Evolutionary conservation across 2,888 invertebrate species (phyloP), one percentile per base, ranked within the genome.

Genomic region (Acronicta alni): DNA sequence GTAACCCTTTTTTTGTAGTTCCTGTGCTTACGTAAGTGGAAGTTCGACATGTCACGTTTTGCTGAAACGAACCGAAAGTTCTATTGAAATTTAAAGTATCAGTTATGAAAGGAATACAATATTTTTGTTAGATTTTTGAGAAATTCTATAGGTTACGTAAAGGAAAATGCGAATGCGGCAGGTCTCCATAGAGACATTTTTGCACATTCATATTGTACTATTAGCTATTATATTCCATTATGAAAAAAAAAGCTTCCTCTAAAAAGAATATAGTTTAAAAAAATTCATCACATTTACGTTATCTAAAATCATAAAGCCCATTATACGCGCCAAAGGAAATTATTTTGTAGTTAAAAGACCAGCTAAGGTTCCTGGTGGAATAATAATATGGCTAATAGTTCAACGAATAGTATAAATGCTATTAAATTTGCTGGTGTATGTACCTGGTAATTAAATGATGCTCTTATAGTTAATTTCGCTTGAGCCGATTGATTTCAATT

Each of bases 101-200:
- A 52, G 58, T 48, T 62, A 52, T 63, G 51, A 62, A 61, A 62
- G 32, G 48, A 72, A 60, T 46, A 62, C 53, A 59, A 65, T 69
- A 52, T 59, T 54, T 60, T 51, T 51, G 35, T 58, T 52, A 35
- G 39, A n/a, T n/a, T n/a, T n/a, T n/a, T n/a, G n/a, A n/a, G n/a
- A n/a, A 54, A 52, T 59, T 48, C 26, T 67, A 47, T 59, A 48
- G 46, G 51, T 51, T 69, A 23, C 39, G 18, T 15, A 42, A 63
- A 60, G 43, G 30, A 57, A 49, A 54, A 43, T n/a, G 30, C 14
- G 26, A 58, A 45, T 30, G 23, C 30, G 51, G 42, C 39, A 20
- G 26, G 42, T 54, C 17, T 52, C 30, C 26, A 41, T 62, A 59
- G 56, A 42, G 12, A 38, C 17, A 47, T 43, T 30, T 42, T 49